Percentiles rank a stretch among this genome's conserved stretches.
These are phyloP conservation scores for Podarcis cretensis DNA, from an alignment of 2,113 vertebrate genomes.

Conservation along the genomic window DNA sequence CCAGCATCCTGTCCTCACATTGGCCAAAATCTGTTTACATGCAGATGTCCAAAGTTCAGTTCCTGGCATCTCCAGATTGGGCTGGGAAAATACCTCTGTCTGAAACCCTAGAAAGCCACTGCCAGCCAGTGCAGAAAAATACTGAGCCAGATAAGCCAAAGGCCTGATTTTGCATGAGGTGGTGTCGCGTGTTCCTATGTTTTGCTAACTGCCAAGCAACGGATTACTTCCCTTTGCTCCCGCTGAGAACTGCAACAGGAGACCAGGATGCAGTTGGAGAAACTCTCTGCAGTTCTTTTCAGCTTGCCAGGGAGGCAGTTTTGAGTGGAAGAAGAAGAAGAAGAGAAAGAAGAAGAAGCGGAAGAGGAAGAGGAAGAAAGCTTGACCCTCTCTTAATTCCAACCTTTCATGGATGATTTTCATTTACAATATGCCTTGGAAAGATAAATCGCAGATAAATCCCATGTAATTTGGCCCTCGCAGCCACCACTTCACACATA, in stretches of 20 bases:
- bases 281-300: neutral
- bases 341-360: neutral
- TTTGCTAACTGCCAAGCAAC: neutral
- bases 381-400: neutral
- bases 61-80: too few relatives aligned
- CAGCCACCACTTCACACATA: neutral
- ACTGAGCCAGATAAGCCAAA: too few relatives aligned
- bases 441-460: too few relatives aligned
- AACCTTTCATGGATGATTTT: neutral
- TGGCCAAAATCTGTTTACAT: too few relatives aligned
- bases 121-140: too few relatives aligned
- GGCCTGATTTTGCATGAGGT: too few relatives aligned
- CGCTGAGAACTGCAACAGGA: neutral
- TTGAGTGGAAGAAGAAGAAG: neutral
- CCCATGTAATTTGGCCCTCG: neutral
- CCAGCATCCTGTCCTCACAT: too few relatives aligned
- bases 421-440: neutral
- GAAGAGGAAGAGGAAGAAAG: neutral
- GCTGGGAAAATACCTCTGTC: too few relatives aligned
- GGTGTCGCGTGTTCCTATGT: too few relatives aligned
- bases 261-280: neutral
- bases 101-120: too few relatives aligned
- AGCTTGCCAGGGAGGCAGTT: neutral
- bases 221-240: neutral
- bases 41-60: too few relatives aligned